Evolutionary conservation across 2,797 vertebrate species (phyloP).

Genomic region (Eurystomus glaucurus): DNA sequence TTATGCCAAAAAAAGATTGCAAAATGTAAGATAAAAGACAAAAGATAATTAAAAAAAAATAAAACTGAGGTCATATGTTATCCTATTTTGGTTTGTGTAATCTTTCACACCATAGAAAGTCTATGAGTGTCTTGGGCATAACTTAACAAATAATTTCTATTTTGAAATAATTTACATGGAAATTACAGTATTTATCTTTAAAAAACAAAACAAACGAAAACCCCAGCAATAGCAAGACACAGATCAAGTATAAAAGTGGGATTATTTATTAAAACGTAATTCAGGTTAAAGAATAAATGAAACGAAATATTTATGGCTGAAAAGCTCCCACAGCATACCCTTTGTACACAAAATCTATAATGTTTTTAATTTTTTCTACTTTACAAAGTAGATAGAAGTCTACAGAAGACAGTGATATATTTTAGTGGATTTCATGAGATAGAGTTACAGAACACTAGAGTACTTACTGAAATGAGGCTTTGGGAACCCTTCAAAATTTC

Average conservation of each 20-base stretch:
- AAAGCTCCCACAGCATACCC: neutral
- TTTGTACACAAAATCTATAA: neutral
- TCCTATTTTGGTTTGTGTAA: neutral
- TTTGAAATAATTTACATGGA: neutral
- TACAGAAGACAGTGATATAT: neutral
- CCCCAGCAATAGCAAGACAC: neutral
- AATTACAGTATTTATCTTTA: neutral
- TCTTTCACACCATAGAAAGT: neutral
- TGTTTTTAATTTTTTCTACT: neutral
- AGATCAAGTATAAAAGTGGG: neutral
- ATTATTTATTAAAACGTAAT: neutral
- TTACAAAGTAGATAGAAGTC: neutral
- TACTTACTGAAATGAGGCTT: neutral
- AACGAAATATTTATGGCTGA: neutral
- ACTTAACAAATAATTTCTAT: neutral
- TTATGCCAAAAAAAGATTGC: neutral
- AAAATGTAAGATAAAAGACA: neutral
- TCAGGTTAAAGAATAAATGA: neutral
- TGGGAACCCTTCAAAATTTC: neutral
- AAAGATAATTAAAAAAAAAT: neutral
- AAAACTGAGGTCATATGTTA: neutral
- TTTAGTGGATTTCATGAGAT: neutral
- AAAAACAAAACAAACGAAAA: no score
- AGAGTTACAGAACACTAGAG: neutral
- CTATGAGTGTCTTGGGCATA: neutral